Evolutionary conservation across 2,888 invertebrate species (phyloP).

Genomic region (Lasioglossum zephyrum): DNA sequence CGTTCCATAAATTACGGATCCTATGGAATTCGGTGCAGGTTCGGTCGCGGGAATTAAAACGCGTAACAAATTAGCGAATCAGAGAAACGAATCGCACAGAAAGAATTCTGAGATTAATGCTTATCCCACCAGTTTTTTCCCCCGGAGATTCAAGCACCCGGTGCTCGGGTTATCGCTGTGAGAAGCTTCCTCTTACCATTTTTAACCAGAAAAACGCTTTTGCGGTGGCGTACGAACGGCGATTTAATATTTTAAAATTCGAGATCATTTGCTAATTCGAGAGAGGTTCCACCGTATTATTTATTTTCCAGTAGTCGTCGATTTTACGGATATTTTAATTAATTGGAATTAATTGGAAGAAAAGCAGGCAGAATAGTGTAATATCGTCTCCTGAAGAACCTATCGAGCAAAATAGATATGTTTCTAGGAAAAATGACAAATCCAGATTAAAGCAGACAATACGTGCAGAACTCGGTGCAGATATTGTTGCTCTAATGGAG

Average conservation of each 20-base stretch:
- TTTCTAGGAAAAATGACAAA: neutral
- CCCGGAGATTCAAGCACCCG: neutral
- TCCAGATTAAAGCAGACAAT: neutral
- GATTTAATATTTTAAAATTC: neutral
- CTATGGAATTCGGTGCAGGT: neutral
- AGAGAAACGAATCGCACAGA: neutral
- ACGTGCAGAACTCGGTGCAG: neutral
- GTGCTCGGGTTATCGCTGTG: neutral
- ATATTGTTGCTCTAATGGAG: neutral
- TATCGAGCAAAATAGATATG: neutral
- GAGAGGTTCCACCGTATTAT: neutral
- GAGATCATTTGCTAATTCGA: neutral
- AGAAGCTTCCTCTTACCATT: neutral
- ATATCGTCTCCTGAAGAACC: neutral
- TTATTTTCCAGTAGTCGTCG: neutral
- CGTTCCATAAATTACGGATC: conserved; percentile 40
- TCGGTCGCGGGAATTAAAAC: conserved; percentile 19
- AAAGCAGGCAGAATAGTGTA: neutral
- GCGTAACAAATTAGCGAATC: conserved; percentile 17
- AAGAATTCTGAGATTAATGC: conserved; percentile 30
- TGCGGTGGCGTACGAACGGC: neutral
- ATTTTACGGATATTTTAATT: neutral
- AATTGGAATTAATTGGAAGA: neutral
- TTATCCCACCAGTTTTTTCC: neutral
- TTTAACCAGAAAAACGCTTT: neutral